Evolutionary conservation across 2,797 vertebrate genomes (phyloP), one percentile per base, ranked within the genome.

Genomic region (Octomys mimax): DNA sequence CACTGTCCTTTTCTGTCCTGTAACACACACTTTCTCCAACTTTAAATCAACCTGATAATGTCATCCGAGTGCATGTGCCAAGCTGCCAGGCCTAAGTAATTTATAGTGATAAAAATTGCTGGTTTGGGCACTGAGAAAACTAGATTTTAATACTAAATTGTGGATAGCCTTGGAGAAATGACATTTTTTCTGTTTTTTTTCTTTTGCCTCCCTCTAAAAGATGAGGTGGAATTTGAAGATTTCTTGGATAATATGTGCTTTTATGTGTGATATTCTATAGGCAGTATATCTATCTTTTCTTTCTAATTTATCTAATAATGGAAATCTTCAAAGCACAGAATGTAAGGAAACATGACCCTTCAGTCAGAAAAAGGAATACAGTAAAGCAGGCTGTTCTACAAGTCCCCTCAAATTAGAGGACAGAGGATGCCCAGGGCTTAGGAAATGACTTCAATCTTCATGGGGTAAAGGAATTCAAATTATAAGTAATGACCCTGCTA

Each of bases 71-170:
- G 33, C 70, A 21, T 89, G 46, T 68, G 31, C 80, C 83, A 87
- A 39, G 19, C 42, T 46, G 31, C 61, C 84, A 59, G 42, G 57
- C 3, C 49, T 75, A 26, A 84, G 90, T 85, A 71, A 95, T 87
- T 81, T 82, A 83, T 42, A 75, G 49, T 52, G 49, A 75, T 70
- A 81, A 77, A 89, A 91, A 92, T 62, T 52, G 81, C 46, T 93
- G 49, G 1, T 87, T 92, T 90, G 64, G 31, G 68, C 93, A 80
- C 79, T 78, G 85, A 66, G 82, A 87, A 80, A 89, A 92, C 28
- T 79, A 78, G 39, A 78, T 68, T 64, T 46, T 61, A 26, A 31
- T 83, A 89, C 42, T n/a, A 42, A 95, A 59, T 70, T 54, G 46
- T 92, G 70, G 19, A 21, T 91, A n/a, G n/a, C 52, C 61, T 94